Evolutionary conservation across 2,797 vertebrate genomes (phyloP), one percentile per base, ranked within the genome.

Genomic region (Paguma larvata): DNA sequence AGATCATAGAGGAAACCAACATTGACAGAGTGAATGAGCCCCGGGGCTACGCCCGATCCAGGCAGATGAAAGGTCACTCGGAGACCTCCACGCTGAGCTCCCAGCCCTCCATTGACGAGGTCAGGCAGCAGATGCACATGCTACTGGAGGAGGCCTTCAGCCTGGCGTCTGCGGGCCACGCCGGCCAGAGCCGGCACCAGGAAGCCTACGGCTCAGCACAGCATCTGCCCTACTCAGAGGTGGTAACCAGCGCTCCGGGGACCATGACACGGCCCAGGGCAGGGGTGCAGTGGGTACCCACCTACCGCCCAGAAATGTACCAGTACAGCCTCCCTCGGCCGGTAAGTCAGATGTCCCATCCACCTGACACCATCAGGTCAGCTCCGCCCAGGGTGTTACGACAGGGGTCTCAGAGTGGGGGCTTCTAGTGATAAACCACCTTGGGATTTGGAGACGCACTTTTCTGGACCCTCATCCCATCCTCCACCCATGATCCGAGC

Each of bases 81-180:
- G 99, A 99, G 99, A 99, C 99, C 0, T 99, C 99, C 90, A 99
- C 99, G 0, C 98, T 99, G 98, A 99, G 99, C 99, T 99, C 99
- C n/a, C 99, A 99, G 99, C 99, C 99, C 0, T 99, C 99, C 89
- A 99, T 99, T 90, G 99, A 99, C 18, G 99, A 99, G 98, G 99
- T 99, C 96, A 99, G 99, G 44, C 99, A 99, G 97, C 99, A 99
- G 99, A 99, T 99, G 99, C 99, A 99, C 98, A 99, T 99, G 98
- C 99, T 99, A 91, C 98, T 99, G 98, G 99, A 99, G 98, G 99
- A 99, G 98, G 99, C 99, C 34, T 99, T 99, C 98, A 99, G 99
- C 98, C 98, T 99, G 98, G 99, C 99, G 6, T 99, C 99, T 0
- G 99, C 99, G 0, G 99, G 99, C 63, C 99, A 99, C 12, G 99